Percentiles rank a stretch among this genome's conserved stretches.
Evolutionary conservation across 2,797 vertebrate species (phyloP).

Genomic region (Craterocephalus amniculus): DNA sequence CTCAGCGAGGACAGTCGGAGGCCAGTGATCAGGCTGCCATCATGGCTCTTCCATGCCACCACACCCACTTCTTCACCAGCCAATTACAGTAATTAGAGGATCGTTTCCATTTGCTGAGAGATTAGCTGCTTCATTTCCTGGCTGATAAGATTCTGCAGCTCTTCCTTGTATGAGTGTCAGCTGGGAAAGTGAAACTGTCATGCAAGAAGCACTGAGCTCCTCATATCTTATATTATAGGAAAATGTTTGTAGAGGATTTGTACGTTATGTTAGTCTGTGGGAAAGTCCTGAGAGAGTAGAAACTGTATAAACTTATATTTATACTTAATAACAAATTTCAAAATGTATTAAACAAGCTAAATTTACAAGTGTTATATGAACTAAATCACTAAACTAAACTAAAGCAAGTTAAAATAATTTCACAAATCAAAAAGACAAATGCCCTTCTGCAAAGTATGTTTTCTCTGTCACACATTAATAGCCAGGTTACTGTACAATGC

Average conservation of each 20-base stretch:
- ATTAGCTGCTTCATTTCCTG: conserved; percentile 59
- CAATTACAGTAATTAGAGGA: conserved; percentile 76
- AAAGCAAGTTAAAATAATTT: not conserved
- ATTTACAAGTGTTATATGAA: too few relatives aligned
- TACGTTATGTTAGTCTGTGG: not conserved
- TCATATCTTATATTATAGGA: not conserved
- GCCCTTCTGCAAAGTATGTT: conserved; percentile 1
- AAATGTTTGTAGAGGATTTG: not conserved
- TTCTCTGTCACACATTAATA: conserved; percentile 47
- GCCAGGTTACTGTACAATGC: conserved; percentile 47
- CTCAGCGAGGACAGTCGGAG: conserved; percentile 58
- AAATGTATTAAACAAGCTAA: too few relatives aligned
- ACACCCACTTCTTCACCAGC: conserved; percentile 49
- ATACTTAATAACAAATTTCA: not conserved
- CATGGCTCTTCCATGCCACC: conserved; percentile 42
- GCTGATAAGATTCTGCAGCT: conserved; percentile 20
- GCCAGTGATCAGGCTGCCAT: conserved; percentile 49
- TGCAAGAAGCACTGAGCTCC: not conserved
- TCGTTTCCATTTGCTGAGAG: conserved; percentile 64
- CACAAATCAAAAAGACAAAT: not conserved
- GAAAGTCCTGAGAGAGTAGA: not conserved
- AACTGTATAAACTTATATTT: too few relatives aligned
- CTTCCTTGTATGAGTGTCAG: conserved; percentile 12
- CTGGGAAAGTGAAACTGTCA: not conserved
- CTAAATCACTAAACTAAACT: not conserved